Base-by-base conservation (phyloP, 2,888 invertebrate species). In the Hyles lineata region DNA sequence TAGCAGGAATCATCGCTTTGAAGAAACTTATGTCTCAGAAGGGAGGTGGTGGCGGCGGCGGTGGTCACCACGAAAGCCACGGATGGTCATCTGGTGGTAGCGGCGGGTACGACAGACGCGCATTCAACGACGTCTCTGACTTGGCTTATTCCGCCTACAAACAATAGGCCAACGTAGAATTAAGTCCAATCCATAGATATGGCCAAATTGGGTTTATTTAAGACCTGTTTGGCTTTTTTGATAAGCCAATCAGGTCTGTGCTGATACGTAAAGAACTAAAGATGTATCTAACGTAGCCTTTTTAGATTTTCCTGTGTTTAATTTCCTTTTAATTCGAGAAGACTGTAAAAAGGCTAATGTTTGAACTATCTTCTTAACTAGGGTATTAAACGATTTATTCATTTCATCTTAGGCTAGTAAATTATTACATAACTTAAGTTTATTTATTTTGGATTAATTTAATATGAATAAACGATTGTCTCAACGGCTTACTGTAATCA, bases 21-120 rank as follows among this genome's bases (percentile, higher is more conserved):
- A 98, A 98, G 95, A 98, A 98, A 89, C 92, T 98, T 55, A 95
- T 98, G 85, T 95, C 96, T 0, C 95, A 96, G 82, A 97, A 97
- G 87, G 95, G 96, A 61, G 93, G 95, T 21, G 94, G 90, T 50
- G 95, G 95, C 9, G 92, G 93, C 21, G 93, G 95, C 50, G 91
- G 95, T 25, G 25, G 61, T 50, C 50, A 35, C 6, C 94, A 95
- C 61, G 95, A 95, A 61, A 92, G 94, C 76, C 93, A 95, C 62
- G 95, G 96, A 9, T 95, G 95, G 89, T 94, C 94, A 17, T 94
- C 95, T 0, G 90, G 92, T 0, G 91, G 93, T 29, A 89, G 91
- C 19, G 92, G 95, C 72, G 86, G 86, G 19, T 86, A 82, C 79
- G 97, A 97, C 87, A 95, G 97, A 77, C 95, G 97, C 72, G 95